Base-by-base conservation (phyloP, 2,888 invertebrate species). In the Allacma fusca region DNA sequence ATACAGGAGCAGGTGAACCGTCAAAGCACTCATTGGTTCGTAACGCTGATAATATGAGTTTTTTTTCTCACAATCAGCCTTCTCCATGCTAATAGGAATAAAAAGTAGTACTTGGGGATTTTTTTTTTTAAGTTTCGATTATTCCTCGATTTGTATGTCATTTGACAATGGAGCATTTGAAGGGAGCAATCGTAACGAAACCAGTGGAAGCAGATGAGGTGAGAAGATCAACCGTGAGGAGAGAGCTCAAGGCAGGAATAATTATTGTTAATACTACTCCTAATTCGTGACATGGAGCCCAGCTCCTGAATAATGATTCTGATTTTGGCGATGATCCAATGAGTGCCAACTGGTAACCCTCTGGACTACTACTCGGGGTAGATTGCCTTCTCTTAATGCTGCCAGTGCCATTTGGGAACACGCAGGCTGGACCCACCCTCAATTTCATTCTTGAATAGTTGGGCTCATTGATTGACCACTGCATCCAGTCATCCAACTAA, bases 311-410 rank as follows among this genome's bases (percentile, higher is more conserved):
- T 62, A n/a, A 40, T 68, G 34, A 67, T 67, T 67, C 29, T 67
- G 12, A 29, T 67, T 67, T 67, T 62, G 62, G 62, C 62, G 62
- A 62, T 62, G 62, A 62, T 62, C 62, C 62, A 62, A 62, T 62
- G 24, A 62, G 24, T 62, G 26, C 62, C 1, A 62, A 62, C 62
- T 26, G 24, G 62, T 62, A 24, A 62, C 62, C n/a, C 59, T 50
- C 19, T 50, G 50, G 50, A 50, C 50, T 50, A 50, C 50, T 50
- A 50, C 23, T 62, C 62, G 1, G 62, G 2, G 16, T 62, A 62
- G 4, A 62, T 23, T 24, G 23, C 62, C 21, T 19, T 12, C 16
- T 9, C 12, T 23, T 9, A 24, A 12, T 2, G 7, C 9, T 21
- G 62, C 9, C 23, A 24, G 9, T 62, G 21, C 62, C 9, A 59